Evolutionary conservation across 2,888 invertebrate genomes (phyloP), one percentile per base, ranked within the genome.

Genomic region (Caenorhabditis parvicauda): DNA sequence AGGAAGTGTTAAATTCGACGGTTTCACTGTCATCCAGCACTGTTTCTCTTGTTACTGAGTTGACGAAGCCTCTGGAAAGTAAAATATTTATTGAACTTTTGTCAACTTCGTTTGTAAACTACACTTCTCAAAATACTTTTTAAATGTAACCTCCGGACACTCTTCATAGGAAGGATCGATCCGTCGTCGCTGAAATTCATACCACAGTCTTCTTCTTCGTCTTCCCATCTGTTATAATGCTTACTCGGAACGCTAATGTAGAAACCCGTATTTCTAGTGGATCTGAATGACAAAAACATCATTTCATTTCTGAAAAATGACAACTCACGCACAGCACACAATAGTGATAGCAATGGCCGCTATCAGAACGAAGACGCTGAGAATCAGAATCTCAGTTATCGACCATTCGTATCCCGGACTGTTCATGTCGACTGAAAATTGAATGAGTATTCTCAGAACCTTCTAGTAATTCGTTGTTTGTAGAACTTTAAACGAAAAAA

Each of bases 191-290:
- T n/a, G n/a, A n/a, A n/a, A n/a, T n/a, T n/a, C n/a, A n/a, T n/a
- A n/a, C n/a, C n/a, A n/a, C n/a, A n/a, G n/a, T n/a, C n/a, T n/a
- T n/a, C n/a, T n/a, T n/a, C n/a, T n/a, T n/a, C n/a, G n/a, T n/a
- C n/a, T n/a, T n/a, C 55, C 17, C 24, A 62, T 57, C 61, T 54
- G 50, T 62, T 57, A 29, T 62, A 62, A 21, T 57, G 57, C 25
- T 62, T 62, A 43, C 57, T 57, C 35, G 61, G 61, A 6, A 62
- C 61, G 19, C 57, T 62, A 43, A 62, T 62, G 32, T 62, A 62
- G 47, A 62, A 57, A 2, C 61, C 61, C 61, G 57, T 62, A 27
- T 48, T 50, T 28, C 57, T 62, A 2, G 61, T 51, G 0, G 61
- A 62, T 0, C 61, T 62, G 61, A 28, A 42, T 14, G 7, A 27